These are phyloP conservation scores for Orthosia cruda DNA, from an alignment of 2,888 invertebrate genomes.

Conservation along the genomic window DNA sequence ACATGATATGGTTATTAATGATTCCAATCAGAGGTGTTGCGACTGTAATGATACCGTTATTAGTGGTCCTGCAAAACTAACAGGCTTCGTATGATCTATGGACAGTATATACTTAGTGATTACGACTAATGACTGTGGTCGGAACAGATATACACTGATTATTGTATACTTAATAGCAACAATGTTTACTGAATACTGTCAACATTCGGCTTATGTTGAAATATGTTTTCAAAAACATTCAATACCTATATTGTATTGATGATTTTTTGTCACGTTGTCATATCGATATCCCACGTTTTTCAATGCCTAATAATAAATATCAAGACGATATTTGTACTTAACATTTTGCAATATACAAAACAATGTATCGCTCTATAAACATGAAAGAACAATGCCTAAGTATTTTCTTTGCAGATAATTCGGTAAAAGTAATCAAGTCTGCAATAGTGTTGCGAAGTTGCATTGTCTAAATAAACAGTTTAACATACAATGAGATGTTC, in stretches of 20 bases:
- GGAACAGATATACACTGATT: slow-evolving; percentile 39
- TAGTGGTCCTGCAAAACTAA: slow-evolving; percentile 34
- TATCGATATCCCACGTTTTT: neutral
- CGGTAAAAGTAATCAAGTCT: slow-evolving; percentile 72
- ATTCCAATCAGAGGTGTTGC: slow-evolving; percentile 37
- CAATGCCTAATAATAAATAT: neutral
- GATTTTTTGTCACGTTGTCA: neutral
- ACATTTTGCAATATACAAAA: slow-evolving; percentile 4
- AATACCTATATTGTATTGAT: slow-evolving; percentile 5
- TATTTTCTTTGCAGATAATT: slow-evolving; percentile 64
- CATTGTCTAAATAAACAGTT: slow-evolving; percentile 73
- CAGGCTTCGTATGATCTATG: slow-evolving; percentile 11
- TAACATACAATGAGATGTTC: slow-evolving; percentile 84
- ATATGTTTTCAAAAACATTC: slow-evolving; percentile 24
- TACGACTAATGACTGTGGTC: slow-evolving; percentile 35
- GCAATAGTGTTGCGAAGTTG: slow-evolving; percentile 71
- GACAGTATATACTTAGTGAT: slow-evolving; percentile 17
- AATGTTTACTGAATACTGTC: slow-evolving; percentile 45
- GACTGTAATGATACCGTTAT: slow-evolving; percentile 36
- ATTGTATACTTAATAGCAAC: slow-evolving; percentile 20
- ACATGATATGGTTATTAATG: slow-evolving; percentile 35
- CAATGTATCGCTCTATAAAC: slow-evolving; percentile 12
- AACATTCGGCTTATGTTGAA: slow-evolving; percentile 9
- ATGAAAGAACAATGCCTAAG: slow-evolving; percentile 31
- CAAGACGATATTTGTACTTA: neutral